Base-by-base conservation (phyloP, 2,888 invertebrate species). In the Napeogenes sylphis region DNA sequence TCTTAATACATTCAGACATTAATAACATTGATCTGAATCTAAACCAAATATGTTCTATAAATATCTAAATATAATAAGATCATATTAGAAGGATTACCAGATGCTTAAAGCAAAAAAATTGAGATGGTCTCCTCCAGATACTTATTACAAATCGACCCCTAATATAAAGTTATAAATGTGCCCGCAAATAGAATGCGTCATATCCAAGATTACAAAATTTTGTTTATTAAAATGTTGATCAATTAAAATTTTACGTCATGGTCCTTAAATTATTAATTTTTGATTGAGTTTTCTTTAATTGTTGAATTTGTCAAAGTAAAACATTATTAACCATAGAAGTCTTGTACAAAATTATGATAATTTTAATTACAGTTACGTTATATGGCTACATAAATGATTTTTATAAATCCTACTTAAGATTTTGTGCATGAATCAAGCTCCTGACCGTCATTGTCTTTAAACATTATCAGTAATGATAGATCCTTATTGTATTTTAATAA, bases 181-280 rank as follows among this genome's bases (percentile, higher is more conserved):
- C 69, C 65, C 69, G 70, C 69, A 64, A 64, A 69, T 61, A 69
- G 67, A 65, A 72, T 70, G 68, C 67, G 56, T 67, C 66, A 65
- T 68, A 63, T 69, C 68, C 70, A 72, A 71, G 70, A 70, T 72
- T 73, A 73, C 69, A 73, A 74, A 74, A 69, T 62, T 67, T 68
- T 57, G 53, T 65, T 66, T 65, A 61, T 67, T 68, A 87, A 87
- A 89, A 90, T 88, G 90, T 89, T 90, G 90, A 89, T 90, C 88
- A 86, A 84, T 82, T 79, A 80, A 75, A 73, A 69, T 68, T 72
- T 74, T 75, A 75, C 79, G 88, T 87, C 87, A 87, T 88, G 88
- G 87, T 86, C 84, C 79, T 74, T 75, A 70, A 73, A 76, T 80
- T 83, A 77, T 82, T 82, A 79, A 81, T 84, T 82, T 83, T 80